Base-by-base conservation (phyloP, 2,888 invertebrate species). In the Drosophila melanosoma region DNA sequence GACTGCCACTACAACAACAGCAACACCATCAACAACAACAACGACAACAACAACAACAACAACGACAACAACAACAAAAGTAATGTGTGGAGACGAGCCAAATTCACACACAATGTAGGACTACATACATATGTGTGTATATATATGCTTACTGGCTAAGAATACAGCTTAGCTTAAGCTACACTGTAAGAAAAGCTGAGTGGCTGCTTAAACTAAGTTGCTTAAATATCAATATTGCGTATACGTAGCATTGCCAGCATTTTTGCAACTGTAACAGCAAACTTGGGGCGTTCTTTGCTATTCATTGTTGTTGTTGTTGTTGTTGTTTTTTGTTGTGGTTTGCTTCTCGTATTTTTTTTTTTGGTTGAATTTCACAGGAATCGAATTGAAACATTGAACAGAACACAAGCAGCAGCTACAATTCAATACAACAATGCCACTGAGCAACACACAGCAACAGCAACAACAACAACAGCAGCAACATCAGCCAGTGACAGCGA, bases 371-470 rank as follows among this genome's bases (percentile, higher is more conserved):
- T 82, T 87, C 85, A 76, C 80, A 71, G 85, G 76, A 87, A 80
- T 87, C 60, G 81, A 87, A 86, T 89, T 89, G 88, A 86, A 86
- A 87, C 86, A 89, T 87, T 90, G 81, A 78, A 82, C 76, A 84
- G 82, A 87, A 77, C 80, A 79, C 75, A 82, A 68, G 78, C 72
- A 69, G 81, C 81, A 78, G 77, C 76, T 79, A 78, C 90, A 84
- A 85, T 87, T 87, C 75, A 89, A 90, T 87, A 80, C 78, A 82
- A 79, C 81, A 90, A 83, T 85, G 82, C 74, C 79, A 74, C 73
- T 63, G 70, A 69, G 75, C 71, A 75, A 51, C 26, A 49, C 49
- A 49, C 59, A 73, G 51, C 70, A 59, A 17, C 60, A 74, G 26
- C 65, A 51, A 52, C 67, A 71, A 45, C 59, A 81, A 40, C 71